Base-by-base conservation (phyloP, 2,113 vertebrate species). In the Haplotaxodon microlepis region DNA sequence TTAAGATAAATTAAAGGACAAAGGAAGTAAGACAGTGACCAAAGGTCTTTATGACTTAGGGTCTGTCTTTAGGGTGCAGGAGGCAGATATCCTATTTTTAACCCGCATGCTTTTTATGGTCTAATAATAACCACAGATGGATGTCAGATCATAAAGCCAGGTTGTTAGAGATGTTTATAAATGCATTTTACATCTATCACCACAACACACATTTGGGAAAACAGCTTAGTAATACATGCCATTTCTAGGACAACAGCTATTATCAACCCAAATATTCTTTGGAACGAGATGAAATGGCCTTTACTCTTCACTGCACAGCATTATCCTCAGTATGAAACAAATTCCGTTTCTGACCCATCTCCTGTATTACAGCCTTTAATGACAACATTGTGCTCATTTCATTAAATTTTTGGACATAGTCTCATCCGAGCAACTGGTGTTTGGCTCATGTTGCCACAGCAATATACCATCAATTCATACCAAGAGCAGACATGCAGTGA, bases 371-470 rank as follows among this genome's bases (percentile, higher is more conserved):
- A 40, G 61, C 73, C 57, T 79, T 66, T 73, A 71, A 50, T 24
- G 9, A 78, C 42, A 24, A 21, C 71, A 81, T 47, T 50, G 24
- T 6, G 29, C 45, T 66, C 31, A 36, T 85, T 90, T 88, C 69
- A 63, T 78, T 56, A 80, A 6, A 78, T 82, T 83, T 80, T 90
- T 82, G 84, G 86, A 78, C 82, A 7, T 7, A 69, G 36, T 73
- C 53, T 91, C 82, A 9, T 27, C 57, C 1, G 38, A 91, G 89
- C 83, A 84, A 89, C 85, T 79, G 57, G 85, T 85, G 87, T 79
- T 57, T 40, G 81, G 78, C 85, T 78, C 63, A 13, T 8, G 81
- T 84, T 59, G 81, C 90, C 85, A 86, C 87, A 91, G 91, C 61
- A 54, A 57, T 88, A 82, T 51, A 36, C 53, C 57, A 19, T 53